phyloP scores from a whole-genome alignment of 2,113 vertebrate species.

The Nettapus auritus region DNA sequence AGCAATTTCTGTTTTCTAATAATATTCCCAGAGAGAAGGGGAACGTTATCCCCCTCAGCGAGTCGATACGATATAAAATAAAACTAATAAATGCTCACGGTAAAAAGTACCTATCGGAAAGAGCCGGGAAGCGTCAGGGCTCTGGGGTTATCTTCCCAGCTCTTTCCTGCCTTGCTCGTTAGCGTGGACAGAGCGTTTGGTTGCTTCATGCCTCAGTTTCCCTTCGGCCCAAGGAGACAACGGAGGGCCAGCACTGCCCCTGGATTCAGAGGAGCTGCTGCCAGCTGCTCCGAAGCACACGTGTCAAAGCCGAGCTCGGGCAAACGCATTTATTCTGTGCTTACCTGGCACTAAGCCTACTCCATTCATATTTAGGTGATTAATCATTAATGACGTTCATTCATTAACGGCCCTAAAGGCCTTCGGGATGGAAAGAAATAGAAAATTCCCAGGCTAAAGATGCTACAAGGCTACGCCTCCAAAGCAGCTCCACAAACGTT shows the following conservation, averaged over 20 bases:
- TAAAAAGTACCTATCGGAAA: accelerated
- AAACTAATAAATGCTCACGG: neutral
- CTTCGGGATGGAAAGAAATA: neutral
- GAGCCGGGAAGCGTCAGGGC: neutral
- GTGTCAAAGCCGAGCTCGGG: neutral
- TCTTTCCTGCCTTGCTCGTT: neutral
- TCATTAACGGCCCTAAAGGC: neutral
- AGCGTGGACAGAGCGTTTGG: neutral
- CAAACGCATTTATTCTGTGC: neutral
- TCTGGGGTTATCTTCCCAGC: neutral
- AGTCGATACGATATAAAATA: no score
- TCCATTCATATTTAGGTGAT: neutral
- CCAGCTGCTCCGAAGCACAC: neutral
- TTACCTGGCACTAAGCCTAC: neutral
- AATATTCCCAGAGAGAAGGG: neutral
- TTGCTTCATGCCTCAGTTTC: neutral
- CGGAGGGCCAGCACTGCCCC: accelerated
- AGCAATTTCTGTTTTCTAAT: neutral
- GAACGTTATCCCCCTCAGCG: neutral
- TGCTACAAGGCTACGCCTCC: neutral
- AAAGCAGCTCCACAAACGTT: neutral
- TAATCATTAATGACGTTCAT: neutral
- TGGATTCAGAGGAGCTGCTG: neutral
- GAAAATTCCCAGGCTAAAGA: neutral
- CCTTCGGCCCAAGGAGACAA: neutral